Evolutionary conservation across 1,140 invertebrate genomes (phyloP), one percentile per base, ranked within the genome.

Genomic region (Drosophila miranda): DNA sequence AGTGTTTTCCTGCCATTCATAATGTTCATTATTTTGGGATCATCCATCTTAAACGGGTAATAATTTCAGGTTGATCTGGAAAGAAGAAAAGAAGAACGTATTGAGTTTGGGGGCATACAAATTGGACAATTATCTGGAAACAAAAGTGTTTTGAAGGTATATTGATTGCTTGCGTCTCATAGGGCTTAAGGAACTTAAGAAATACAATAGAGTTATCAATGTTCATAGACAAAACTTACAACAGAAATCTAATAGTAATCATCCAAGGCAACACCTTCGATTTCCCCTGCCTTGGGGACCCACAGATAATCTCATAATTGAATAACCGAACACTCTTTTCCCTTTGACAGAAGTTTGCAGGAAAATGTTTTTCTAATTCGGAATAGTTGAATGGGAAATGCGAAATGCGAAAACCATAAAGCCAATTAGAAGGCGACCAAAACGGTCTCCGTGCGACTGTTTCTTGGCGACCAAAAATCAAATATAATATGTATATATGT

Each of bases 401-500:
- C 43, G 52, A 72, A 78, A 55, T 23, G 59, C 43, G 52, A 72
- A 78, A 55, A 69, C 58, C 45, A 64, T 63, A 63, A 51, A 63
- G 66, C 48, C 59, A 84, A 84, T 76, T 68, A 68, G 52, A 67
- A 62, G 42, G 51, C 55, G 59, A 48, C 30, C 75, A 68, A 49
- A 64, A 51, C 58, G 70, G 79, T 83, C 58, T 46, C 80, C 54
- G 74, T 62, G 80, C 80, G 77, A 84, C 80, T 69, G 81, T 84
- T 80, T 73, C 81, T 75, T 64, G 68, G 80, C 73, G 59, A 84
- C 81, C 69, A 70, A 80, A 84, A 84, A 84, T 84, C 77, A 86
- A 86, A 84, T 86, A 51, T 68, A 68, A 19, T 68, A 68, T 42
- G 30, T 66, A 50, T 34, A 19, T 51, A 7, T 41, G 21, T 68